Conservation (phyloP, 2,113 vertebrate genomes). For the Scytalopus superciliaris region DNA sequence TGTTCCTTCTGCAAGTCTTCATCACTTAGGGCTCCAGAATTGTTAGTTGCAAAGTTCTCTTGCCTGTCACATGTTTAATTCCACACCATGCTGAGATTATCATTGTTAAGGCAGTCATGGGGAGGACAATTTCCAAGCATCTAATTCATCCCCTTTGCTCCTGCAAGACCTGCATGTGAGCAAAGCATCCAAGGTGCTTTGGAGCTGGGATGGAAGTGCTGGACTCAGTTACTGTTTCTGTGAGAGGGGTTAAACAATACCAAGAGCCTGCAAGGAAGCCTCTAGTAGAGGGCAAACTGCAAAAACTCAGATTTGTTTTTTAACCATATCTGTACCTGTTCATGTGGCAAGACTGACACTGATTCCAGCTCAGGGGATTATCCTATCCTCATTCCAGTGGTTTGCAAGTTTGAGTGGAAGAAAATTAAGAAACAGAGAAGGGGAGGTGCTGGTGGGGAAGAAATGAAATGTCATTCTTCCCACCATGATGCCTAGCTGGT, state of each 20-base stretch:
- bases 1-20: neutral
- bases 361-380: neutral
- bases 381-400: neutral
- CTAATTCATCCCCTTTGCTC: neutral
- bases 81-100: neutral
- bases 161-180: neutral
- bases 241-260: neutral
- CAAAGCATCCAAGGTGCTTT: neutral
- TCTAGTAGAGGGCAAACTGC: neutral
- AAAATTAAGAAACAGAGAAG: neutral
- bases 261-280: neutral
- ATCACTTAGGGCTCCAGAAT: neutral
- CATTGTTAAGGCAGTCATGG: neutral
- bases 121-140: neutral
- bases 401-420: neutral
- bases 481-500: neutral
- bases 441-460: neutral
- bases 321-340: neutral
- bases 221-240: neutral
- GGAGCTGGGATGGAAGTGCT: neutral
- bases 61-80: neutral
- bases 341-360: neutral
- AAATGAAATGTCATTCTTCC: neutral
- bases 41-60: neutral
- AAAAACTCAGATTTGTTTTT: neutral